Evolutionary conservation across 1,140 invertebrate genomes (phyloP).

Genomic region (Monochamus saltuarius): DNA sequence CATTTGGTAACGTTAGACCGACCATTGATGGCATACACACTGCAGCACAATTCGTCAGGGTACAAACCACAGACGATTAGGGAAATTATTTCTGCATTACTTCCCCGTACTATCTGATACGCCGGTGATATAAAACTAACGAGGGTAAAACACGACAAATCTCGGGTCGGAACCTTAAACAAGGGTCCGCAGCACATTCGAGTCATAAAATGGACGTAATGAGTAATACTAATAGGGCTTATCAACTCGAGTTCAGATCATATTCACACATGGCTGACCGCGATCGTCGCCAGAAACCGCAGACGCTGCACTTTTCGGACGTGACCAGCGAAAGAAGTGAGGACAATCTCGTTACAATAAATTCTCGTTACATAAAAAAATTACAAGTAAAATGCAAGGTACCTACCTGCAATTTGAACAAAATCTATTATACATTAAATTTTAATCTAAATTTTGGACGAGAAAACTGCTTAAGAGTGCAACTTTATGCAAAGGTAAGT

Average conservation of each 20-base stretch:
- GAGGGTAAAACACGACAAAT: slow-evolving; percentile 5
- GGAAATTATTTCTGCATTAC: neutral
- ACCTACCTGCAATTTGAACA: too few species aligned
- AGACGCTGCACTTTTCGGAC: slow-evolving; percentile 22
- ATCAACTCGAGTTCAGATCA: slow-evolving; percentile 27
- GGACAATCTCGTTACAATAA: too few species aligned
- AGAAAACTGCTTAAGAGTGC: too few species aligned
- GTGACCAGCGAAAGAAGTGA: neutral
- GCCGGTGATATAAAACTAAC: slow-evolving; percentile 2
- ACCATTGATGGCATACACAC: too few species aligned
- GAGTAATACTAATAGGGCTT: slow-evolving; percentile 35
- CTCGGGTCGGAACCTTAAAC: slow-evolving; percentile 11
- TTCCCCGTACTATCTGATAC: too few species aligned
- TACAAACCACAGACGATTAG: neutral
- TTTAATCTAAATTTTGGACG: too few species aligned
- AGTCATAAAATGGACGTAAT: slow-evolving; percentile 34
- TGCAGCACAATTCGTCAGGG: neutral
- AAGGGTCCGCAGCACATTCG: slow-evolving; percentile 18
- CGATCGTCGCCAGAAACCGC: slow-evolving; percentile 21
- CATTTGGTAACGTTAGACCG: too few species aligned
- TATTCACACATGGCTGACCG: slow-evolving; percentile 30
- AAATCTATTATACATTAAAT: too few species aligned
- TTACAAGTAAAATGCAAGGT: too few species aligned
- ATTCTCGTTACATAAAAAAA: too few species aligned
- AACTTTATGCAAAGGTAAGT: too few species aligned